phyloP scores from a whole-genome alignment of 1,140 invertebrate species.

The Drosophila punjabiensis region DNA sequence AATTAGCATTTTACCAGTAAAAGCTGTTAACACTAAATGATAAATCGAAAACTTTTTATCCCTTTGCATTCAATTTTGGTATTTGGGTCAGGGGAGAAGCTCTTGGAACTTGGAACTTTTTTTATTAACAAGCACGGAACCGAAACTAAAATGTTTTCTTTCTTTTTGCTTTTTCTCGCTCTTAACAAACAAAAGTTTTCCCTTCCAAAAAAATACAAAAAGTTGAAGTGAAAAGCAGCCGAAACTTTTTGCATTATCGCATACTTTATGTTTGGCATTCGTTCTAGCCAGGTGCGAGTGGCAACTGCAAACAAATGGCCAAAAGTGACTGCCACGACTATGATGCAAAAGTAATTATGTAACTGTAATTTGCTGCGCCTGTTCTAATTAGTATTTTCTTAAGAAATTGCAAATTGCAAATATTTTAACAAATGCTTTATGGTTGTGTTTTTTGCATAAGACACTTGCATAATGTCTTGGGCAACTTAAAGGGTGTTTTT shows the following conservation, averaged over 20 bases:
- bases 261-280: conserved; percentile 20
- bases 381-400: conserved; percentile 1
- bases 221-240: background rate
- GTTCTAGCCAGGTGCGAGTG: conserved; percentile 42
- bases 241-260: conserved; percentile 34
- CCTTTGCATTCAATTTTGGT: conserved; percentile 1
- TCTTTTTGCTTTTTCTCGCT: too few species aligned
- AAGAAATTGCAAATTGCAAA: background rate
- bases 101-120: conserved; percentile 18
- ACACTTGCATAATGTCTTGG: background rate
- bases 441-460: background rate
- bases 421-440: background rate
- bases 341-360: conserved; percentile 9
- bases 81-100: conserved; percentile 23
- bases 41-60: conserved; percentile 25
- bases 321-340: background rate
- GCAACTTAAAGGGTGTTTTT: background rate
- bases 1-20: conserved; percentile 40
- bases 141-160: conserved; percentile 28
- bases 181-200: conserved; percentile 20
- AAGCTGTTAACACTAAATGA: conserved; percentile 49
- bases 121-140: conserved; percentile 22
- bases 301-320: conserved; percentile 10
- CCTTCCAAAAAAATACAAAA: background rate
- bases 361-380: conserved; percentile 6